Base-by-base conservation (phyloP, 2,888 invertebrate genomes). In the Heliconius sara region DNA sequence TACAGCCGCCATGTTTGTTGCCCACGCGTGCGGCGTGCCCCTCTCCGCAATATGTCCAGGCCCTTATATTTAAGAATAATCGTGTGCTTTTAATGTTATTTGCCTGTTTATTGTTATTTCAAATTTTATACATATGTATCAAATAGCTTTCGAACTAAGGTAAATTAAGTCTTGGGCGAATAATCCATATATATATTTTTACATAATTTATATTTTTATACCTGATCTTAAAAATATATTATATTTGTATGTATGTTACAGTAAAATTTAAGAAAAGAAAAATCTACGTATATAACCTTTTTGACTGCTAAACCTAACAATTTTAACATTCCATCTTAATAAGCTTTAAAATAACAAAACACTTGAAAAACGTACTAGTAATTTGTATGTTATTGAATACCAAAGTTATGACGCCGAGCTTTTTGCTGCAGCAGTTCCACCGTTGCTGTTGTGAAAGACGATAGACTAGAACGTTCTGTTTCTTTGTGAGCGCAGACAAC, bases 401-500 rank as follows among this genome's bases (percentile, higher is more conserved):
- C 60, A 60, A 71, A 71, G 77, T 77, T 77, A 77, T 71, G 70
- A 75, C 43, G 60, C 13, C 47, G 43, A 74, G 78, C 63, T 79
- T 79, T 79, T 79, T 79, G 67, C 78, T 39, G 43, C 47, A 65
- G 67, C 68, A 76, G 76, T 72, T 80, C 72, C 76, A 78, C 43
- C n/a, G 60, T 75, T 63, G 75, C 79, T 78, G 80, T 92, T 93
- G 93, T 92, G 89, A 87, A 87, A 87, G 85, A 88, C 87, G 89
- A 91, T 90, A 91, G 91, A 89, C 90, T 89, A 88, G 91, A 92
- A 94, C 93, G 93, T 92, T 91, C 91, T 90, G 90, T 88, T 88
- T 91, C 92, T 93, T 94, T 93, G 92, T 92, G 89, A 88, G 87
- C 86, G 89, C 91, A 93, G 92, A 94, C 94, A 94, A 94, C 94